phyloP scores from a whole-genome alignment of 2,888 invertebrate genomes.

The Pomacea canaliculata region DNA sequence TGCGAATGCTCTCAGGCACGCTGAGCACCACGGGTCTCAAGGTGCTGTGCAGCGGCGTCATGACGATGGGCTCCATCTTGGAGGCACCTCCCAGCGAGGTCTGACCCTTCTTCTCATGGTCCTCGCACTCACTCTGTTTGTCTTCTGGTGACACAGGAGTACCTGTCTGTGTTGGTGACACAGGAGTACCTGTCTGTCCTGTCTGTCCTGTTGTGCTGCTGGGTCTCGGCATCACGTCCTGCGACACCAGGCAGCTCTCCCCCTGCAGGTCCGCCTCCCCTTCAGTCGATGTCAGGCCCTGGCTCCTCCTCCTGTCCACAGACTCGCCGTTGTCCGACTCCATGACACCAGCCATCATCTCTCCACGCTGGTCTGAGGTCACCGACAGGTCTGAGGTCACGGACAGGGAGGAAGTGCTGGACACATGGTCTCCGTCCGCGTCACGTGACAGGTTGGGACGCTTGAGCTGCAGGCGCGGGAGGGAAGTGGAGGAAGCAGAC shows the following conservation, averaged over 20 bases:
- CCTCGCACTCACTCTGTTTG: no score
- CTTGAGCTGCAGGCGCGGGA: slow-evolving; percentile 56
- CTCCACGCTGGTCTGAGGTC: slow-evolving; percentile 11
- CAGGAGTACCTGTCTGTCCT: no score
- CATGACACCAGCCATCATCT: neutral
- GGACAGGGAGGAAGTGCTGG: slow-evolving; percentile 19
- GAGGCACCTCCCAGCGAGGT: neutral
- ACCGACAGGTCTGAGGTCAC: slow-evolving; percentile 14
- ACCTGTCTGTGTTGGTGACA: no score
- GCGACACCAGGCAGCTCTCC: no score
- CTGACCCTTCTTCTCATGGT: no score
- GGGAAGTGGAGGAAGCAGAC: slow-evolving; percentile 65
- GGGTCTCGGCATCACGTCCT: no score
- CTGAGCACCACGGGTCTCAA: slow-evolving; percentile 17
- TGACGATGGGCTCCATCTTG: neutral
- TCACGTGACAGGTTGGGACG: slow-evolving; percentile 45
- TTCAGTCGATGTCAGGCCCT: no score
- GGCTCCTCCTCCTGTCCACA: no score
- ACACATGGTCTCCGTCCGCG: slow-evolving; percentile 2
- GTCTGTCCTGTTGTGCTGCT: no score
- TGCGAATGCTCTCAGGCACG: slow-evolving; percentile 17
- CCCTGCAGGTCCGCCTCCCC: no score
- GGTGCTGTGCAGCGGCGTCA: slow-evolving; percentile 21
- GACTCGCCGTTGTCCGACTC: neutral
- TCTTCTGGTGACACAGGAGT: no score